phyloP scores from a whole-genome alignment of 2,113 vertebrate species.

The Odocoileus hemionus region DNA sequence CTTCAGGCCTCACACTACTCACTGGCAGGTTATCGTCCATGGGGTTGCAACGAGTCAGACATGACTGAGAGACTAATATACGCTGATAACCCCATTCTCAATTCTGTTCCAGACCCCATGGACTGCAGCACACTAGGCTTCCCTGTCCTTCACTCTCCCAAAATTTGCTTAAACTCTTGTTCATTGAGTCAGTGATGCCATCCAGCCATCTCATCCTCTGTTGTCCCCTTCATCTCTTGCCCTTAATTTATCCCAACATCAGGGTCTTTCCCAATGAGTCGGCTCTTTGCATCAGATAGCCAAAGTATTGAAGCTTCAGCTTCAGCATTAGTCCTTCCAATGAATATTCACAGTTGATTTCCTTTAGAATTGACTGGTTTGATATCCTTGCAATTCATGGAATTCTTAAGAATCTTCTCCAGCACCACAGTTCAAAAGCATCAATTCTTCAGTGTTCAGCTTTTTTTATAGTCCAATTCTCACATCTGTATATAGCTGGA shows the following conservation, averaged over 20 bases:
- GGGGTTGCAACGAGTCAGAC: not conserved
- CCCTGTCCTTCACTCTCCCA: not conserved
- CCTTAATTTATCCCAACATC: not conserved
- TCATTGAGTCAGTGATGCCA: not conserved
- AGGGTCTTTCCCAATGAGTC: not conserved
- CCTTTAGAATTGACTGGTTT: not conserved
- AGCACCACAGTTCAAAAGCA: not conserved
- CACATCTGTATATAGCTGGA: not conserved
- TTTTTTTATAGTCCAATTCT: not conserved
- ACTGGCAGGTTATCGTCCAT: not conserved
- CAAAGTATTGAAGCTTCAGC: not conserved
- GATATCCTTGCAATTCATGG: not conserved
- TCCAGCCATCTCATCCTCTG: not conserved
- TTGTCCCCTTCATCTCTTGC: not conserved
- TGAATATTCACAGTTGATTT: not conserved
- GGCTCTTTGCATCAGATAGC: not conserved
- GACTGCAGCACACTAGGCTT: not conserved
- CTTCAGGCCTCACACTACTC: not conserved
- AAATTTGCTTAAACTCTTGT: not conserved
- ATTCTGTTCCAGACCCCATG: not conserved
- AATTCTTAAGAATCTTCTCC: not conserved
- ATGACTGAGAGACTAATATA: not conserved
- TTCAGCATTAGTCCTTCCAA: not conserved
- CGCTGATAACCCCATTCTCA: not conserved
- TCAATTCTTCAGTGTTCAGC: not conserved